These are phyloP conservation scores for Zaprionus gabonicus DNA, from an alignment of 1,140 invertebrate genomes.

Conservation along the genomic window DNA sequence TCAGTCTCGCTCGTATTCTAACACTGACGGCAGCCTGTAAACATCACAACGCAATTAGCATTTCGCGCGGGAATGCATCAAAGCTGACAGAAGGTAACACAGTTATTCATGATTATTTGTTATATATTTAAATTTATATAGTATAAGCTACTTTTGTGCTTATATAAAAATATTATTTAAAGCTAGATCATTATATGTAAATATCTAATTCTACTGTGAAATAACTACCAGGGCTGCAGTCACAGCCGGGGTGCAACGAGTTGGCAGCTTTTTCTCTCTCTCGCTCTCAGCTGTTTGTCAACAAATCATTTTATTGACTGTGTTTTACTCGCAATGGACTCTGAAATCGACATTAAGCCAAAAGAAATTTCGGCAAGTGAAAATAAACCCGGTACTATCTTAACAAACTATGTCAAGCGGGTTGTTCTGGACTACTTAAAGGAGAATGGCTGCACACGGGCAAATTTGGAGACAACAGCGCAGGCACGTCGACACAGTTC, in stretches of 20 bases:
- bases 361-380: not conserved
- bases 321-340: constrained; percentile 7
- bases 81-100: not conserved
- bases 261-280: not conserved
- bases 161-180: not conserved
- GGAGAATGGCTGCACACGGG: constrained; percentile 42
- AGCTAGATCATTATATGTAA: too few relatives aligned
- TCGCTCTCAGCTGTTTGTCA: constrained; percentile 32
- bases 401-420: constrained; percentile 19
- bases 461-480: constrained; percentile 27
- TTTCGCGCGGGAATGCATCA: not conserved
- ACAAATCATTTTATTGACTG: not conserved
- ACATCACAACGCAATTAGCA: constrained; percentile 5
- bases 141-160: not conserved
- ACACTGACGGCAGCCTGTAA: constrained; percentile 17
- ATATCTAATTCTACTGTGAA: not conserved
- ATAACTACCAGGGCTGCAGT: constrained; percentile 18
- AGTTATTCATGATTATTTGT: not conserved
- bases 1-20: constrained; percentile 44
- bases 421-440: constrained; percentile 31
- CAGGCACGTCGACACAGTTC: not conserved
- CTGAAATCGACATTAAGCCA: not conserved
- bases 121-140: not conserved
- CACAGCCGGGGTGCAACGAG: not conserved
- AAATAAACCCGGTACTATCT: not conserved